Base-by-base conservation (phyloP, 1,140 invertebrate genomes). In the Sitodiplosis mosellana region DNA sequence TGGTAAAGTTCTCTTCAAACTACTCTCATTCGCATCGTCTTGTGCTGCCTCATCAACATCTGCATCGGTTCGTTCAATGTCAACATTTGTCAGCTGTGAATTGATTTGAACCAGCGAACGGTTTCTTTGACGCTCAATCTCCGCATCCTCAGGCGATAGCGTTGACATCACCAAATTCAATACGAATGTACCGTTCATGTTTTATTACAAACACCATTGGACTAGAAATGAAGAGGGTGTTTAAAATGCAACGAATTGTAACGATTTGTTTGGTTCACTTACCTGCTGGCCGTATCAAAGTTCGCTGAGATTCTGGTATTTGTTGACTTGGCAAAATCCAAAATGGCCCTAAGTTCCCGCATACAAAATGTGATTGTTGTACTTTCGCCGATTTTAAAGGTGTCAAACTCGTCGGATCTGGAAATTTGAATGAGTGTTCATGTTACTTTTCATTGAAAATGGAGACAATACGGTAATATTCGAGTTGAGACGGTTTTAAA, bases 311-410 rank as follows among this genome's bases (percentile, higher is more conserved):
- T 52, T 38, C 78, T 74, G 41, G 83, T 65, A 55, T 70, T 75
- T 6, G 80, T 67, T 5, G 70, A 69, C 64, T 90, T 87, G 8
- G 83, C 78, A 69, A 89, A 88, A 33, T 68, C 64, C 15, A 89
- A 59, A 22, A 87, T 69, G 20, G 86, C 84, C 66, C 79, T 67
- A 34, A 90, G 74, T 60, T 89, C 86, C 62, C 85, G 87, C 27
- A 89, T 69, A 55, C 83, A 83, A 63, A 89, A 90, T 49, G 86
- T 90, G 19, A 91, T 75, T 33, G 72, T 69, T 10, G 79, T 76
- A 52, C 81, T 75, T 22, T 71, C 59, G 1, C 63, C 67, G 52
- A 89, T 74, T 44, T 63, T 63, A 56, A 80, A 90, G 36, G 70
- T 67, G 47, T 80, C 77, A 69, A 92, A 92, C 65, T 92, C 87